Evolutionary conservation across 2,797 vertebrate species (phyloP), one percentile per base, ranked within the genome.

Genomic region (Mormyrops boulengeri): DNA sequence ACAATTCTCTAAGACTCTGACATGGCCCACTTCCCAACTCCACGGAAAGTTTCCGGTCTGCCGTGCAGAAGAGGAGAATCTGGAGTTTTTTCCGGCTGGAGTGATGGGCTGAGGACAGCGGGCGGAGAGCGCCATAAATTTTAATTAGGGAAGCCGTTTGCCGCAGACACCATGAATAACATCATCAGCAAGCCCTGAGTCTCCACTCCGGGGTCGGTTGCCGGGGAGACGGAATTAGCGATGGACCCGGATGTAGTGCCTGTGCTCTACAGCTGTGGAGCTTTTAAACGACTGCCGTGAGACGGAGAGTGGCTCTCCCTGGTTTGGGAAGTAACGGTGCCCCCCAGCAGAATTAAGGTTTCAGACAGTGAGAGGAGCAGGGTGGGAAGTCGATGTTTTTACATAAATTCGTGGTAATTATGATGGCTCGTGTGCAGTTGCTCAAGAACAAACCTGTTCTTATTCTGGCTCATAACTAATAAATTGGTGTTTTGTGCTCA

Each of bases 351-450:
- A 91, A 89, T 89, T 88, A 90, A 89, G 90, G 50, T 85, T 53
- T 89, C 44, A 22, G 12, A 85, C 57, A 2, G 87, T 86, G 55
- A 52, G 69, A 77, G 1, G 38, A 87, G 91, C 85, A 88, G 52
- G 92, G 88, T 90, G 88, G 92, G 93, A 94, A 94, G 93, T 91
- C 93, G 95, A 94, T 95, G 94, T 93, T 88, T 91, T 92, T 90
- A 52, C 90, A 93, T 89, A 89, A 91, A 93, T 92, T 92, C 93
- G 80, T 92, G 92, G 93, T 94, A 93, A 94, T 95, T 94, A 92
- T 95, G 94, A 95, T 94, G 94, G 92, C 91, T 90, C 89, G 82
- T 92, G 91, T 57, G 91, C 94, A 94, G 94, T 89, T 94, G 93
- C 93, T 73, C 44, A 26, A 89, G 34, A 80, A 41, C 50, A 22